Evolutionary conservation across 2,888 invertebrate species (phyloP), one percentile per base, ranked within the genome.

Genomic region (Arrhopalites spinosus): DNA sequence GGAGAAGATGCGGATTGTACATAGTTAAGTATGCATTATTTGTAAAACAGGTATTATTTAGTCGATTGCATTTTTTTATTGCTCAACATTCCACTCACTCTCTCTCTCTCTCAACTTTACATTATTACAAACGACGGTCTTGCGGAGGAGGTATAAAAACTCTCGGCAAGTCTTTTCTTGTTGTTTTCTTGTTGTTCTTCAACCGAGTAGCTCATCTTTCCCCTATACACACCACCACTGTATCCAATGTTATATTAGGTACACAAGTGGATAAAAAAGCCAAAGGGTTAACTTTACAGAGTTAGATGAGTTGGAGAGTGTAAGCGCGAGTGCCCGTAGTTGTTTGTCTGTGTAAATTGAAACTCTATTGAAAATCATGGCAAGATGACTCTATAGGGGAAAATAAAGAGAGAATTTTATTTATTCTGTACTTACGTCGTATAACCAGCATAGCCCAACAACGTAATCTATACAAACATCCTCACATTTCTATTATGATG

Each of bases 1-100:
- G 36, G 36, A 64, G 30, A 30, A 30, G 30, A 29, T 11, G 45
- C 43, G 25, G 59, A 66, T 43, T n/a, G n/a, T 66, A 45, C 15
- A 25, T 43, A 66, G 45, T 66, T 66, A 66, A 66, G 66, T 66
- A 66, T 66, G 66, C 66, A 66, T 66, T 66, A 66, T 66, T 66
- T 66, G 66, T 66, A 66, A 66, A n/a, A 66, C 66, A 45, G 66
- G 66, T 66, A 66, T 66, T 66, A 66, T 66, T 66, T 45, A 66
- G 66, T 45, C 66, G 66, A 66, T 66, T 66, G 66, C 20, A 30
- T 66, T 45, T 66, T 64, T 66, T 66, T 66, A 66, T 66, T 66
- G 45, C 66, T 66, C 66, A 45, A 45, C 66, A 66, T 66, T 66
- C 66, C 66, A 66, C 45, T n/a, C n/a, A n/a, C n/a, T n/a, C n/a